phyloP scores from a whole-genome alignment of 2,113 vertebrate species.

The Falcunculus frontatus region DNA sequence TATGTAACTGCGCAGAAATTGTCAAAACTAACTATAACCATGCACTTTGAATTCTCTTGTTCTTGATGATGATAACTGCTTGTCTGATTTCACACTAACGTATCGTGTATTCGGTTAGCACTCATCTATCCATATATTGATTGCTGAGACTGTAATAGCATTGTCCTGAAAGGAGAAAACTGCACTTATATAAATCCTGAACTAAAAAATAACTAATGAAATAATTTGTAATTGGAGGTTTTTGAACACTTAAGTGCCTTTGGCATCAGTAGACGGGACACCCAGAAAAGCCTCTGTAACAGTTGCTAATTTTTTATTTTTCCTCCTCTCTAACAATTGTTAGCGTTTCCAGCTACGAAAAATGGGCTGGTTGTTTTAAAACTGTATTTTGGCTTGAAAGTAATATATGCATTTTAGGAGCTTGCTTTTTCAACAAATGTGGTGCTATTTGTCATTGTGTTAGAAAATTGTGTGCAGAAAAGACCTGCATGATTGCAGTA shows the following conservation, averaged over 20 bases:
- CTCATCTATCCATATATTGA: background rate
- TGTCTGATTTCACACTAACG: background rate
- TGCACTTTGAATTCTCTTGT: background rate
- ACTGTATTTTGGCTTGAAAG: background rate
- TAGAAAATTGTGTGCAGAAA: background rate
- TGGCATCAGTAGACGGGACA: background rate
- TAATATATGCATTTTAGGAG: background rate
- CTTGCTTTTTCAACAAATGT: background rate
- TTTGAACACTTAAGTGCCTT: background rate
- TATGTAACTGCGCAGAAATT: background rate
- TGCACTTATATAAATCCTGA: background rate
- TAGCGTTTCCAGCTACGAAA: background rate
- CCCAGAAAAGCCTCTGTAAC: background rate
- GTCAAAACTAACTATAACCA: background rate
- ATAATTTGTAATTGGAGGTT: background rate
- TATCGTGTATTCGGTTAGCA: fast-evolving
- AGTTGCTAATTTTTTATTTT: background rate
- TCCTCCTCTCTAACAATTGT: background rate
- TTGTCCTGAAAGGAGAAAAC: background rate
- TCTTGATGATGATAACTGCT: background rate
- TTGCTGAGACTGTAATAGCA: background rate
- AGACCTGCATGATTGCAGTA: background rate
- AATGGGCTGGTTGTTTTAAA: background rate
- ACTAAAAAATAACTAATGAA: background rate
- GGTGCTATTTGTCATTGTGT: background rate